Evolutionary conservation across 2,113 vertebrate species (phyloP), one percentile per base, ranked within the genome.

Genomic region (Melospiza melodia): DNA sequence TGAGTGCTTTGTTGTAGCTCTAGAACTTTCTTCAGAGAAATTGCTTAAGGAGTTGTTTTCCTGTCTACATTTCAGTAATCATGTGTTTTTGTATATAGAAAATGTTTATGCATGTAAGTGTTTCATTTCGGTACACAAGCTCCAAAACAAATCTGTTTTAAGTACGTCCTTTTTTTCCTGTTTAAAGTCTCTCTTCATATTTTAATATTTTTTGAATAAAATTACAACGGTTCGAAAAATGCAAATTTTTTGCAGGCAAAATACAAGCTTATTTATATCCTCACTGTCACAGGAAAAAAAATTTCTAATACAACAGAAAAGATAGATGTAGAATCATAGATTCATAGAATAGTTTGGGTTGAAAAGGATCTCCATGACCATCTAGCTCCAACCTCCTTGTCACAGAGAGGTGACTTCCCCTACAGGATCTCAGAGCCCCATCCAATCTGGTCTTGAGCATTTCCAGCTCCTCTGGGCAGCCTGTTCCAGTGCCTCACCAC

Each of bases 71-170:
- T 66, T 79, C 2, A 4, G 43, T 75, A 79, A 46, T 79, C 8
- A 11, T 44, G 4, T 46, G 5, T 6, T 23, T 23, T 57, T 69
- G 21, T 15, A 37, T 14, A 37, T 17, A 31, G 10, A 52, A 79
- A 62, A 43, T 15, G 2, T 4, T 52, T 67, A 35, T 37, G 3
- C 2, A 21, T 23, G 24, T 28, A 48, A 65, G 24, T 68, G 18
- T 15, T 72, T 80, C 23, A 39, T 67, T 90, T 54, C 1, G 1
- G 23, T 30, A 54, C 4, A 49, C 0, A 1, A 84, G 5, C 5
- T 58, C 25, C 6, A 31, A 79, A 91, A 90, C 67, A 48, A 17
- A 0, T 51, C 30, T 48, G 1, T 43, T 52, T 58, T 20, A 86
- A 67, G 4, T 61, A 25, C 20, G 2, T 15, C 6, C 5, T n/a